These are phyloP conservation scores for Axea sp. DNA, from an alignment of 2,888 invertebrate genomes.

Conservation along the genomic window DNA sequence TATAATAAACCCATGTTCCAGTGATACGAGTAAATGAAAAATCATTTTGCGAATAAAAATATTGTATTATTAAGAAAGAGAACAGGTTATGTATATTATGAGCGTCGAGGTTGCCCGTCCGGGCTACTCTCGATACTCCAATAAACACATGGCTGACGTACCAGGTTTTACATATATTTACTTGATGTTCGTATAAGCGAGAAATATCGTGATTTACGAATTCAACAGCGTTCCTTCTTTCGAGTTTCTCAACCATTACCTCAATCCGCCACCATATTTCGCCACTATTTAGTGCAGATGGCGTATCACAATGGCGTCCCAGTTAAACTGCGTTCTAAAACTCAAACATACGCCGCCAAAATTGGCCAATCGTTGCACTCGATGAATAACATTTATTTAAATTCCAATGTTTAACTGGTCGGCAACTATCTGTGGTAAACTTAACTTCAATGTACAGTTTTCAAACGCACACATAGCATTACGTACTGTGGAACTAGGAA, in stretches of 20 bases:
- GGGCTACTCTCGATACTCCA: conserved; percentile 23
- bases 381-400: neutral
- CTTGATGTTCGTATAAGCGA: conserved; percentile 54
- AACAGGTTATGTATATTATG: conserved; percentile 35
- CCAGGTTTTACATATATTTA: conserved; percentile 58
- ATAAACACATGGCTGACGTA: conserved; percentile 56
- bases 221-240: conserved; percentile 65
- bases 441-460: neutral
- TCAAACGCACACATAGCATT: neutral
- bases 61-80: conserved; percentile 6
- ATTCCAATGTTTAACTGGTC: neutral
- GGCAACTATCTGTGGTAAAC: neutral
- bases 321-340: conserved; percentile 32
- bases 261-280: conserved; percentile 66
- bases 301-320: conserved; percentile 71
- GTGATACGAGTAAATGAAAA: conserved; percentile 10
- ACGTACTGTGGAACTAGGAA: neutral
- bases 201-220: conserved; percentile 58
- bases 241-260: conserved; percentile 67
- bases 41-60: conserved; percentile 18
- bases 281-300: conserved; percentile 71
- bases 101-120: conserved; percentile 17
- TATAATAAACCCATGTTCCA: neutral
- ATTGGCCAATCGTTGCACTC: conserved; percentile 5
- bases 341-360: conserved; percentile 1